A percentile compares a stretch with the other conserved stretches of the same genome.
Conservation (phyloP, 2,797 vertebrate species). For the Pantherophis vulpinus region DNA sequence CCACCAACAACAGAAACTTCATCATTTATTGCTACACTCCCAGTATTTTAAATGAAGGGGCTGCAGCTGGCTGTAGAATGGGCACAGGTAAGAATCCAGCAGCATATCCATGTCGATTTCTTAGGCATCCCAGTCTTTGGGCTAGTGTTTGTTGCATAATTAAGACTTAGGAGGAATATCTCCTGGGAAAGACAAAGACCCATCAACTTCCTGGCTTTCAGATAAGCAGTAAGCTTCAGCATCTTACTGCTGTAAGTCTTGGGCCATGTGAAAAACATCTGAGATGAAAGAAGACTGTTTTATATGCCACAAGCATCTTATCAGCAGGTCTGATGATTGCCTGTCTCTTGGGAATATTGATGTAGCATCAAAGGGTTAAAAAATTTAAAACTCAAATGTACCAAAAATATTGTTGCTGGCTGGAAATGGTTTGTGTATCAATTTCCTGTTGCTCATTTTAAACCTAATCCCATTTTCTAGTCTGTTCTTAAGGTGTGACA, state of each 20-base stretch:
- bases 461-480: background rate
- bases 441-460: slow-evolving; percentile 23
- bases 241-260: slow-evolving; percentile 3
- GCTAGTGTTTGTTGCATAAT: background rate
- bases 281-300: background rate
- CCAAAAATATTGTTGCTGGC: slow-evolving; percentile 35
- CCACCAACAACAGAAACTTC: background rate
- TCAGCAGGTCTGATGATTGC: slow-evolving; percentile 35
- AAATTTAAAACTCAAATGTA: slow-evolving; percentile 59
- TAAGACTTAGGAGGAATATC: background rate
- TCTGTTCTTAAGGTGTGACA: background rate
- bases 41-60: background rate
- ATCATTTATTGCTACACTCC: slow-evolving; percentile 1
- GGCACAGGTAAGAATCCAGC: slow-evolving; percentile 7
- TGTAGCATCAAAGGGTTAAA: slow-evolving; percentile 53
- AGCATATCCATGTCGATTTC: background rate
- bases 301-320: slow-evolving; percentile 21
- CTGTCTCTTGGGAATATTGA: slow-evolving; percentile 19
- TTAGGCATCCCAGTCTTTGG: background rate
- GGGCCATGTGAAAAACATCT: background rate
- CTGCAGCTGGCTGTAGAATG: slow-evolving; percentile 18
- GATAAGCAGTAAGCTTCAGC: background rate
- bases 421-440: slow-evolving; percentile 13
- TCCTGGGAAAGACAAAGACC: background rate
- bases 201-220: background rate